These are phyloP conservation scores for Spinus pinus DNA, from an alignment of 2,797 vertebrate genomes.

Conservation along the genomic window DNA sequence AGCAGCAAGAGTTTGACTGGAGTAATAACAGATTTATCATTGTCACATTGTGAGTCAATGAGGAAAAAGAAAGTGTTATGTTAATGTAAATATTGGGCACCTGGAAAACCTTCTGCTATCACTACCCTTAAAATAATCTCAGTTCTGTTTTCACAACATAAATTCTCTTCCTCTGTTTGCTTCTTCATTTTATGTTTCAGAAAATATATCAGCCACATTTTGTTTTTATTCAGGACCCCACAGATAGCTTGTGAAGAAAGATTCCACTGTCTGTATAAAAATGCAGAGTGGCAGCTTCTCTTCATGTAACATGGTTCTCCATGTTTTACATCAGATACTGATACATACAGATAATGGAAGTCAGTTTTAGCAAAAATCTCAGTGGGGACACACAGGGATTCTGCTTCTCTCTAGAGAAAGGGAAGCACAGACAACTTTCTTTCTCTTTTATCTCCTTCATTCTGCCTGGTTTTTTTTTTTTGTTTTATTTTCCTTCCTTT, in stretches of 20 bases:
- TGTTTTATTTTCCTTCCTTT: background rate
- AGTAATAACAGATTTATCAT: background rate
- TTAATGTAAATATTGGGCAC: background rate
- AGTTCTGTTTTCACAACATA: background rate
- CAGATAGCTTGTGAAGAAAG: background rate
- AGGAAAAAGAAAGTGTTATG: background rate
- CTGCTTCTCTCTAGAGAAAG: background rate
- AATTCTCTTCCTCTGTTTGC: background rate
- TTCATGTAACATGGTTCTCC: background rate
- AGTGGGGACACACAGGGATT: background rate
- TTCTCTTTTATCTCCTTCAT: no score
- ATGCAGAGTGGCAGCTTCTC: background rate
- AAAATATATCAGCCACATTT: background rate
- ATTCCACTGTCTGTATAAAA: background rate
- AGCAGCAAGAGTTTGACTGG: background rate
- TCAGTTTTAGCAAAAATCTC: background rate
- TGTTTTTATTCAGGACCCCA: background rate
- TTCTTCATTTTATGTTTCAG: background rate
- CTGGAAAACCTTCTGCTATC: background rate
- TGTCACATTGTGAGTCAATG: background rate
- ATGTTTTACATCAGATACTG: background rate
- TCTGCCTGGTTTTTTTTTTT: no score
- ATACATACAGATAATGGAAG: background rate
- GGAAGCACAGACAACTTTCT: background rate
- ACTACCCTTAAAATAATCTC: background rate